These are phyloP conservation scores for Phalacrocorax aristotelis DNA, from an alignment of 2,113 vertebrate species.

Conservation along the genomic window DNA sequence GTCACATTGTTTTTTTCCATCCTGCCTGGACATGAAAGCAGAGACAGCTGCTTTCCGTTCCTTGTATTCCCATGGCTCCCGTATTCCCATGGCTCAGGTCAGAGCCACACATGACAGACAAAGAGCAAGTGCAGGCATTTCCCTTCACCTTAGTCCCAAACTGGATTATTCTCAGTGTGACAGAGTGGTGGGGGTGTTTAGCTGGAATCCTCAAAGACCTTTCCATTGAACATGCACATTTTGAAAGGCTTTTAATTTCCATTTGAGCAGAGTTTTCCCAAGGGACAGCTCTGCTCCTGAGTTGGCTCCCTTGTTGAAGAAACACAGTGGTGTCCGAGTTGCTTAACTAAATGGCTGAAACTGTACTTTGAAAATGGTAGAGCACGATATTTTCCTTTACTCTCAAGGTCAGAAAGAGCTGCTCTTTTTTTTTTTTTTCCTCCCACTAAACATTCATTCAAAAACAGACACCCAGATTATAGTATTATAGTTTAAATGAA, in stretches of 20 bases:
- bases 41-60: background rate
- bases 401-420: background rate
- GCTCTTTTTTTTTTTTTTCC: background rate
- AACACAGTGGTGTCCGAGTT: rapidly evolving
- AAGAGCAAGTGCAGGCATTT: background rate
- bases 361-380: background rate
- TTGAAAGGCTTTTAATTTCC: background rate
- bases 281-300: background rate
- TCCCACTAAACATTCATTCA: background rate
- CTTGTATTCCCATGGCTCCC: background rate
- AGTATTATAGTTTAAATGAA: background rate
- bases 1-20: background rate
- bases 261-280: background rate
- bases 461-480: background rate
- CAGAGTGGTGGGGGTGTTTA: background rate
- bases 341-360: background rate
- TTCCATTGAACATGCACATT: background rate
- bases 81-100: background rate
- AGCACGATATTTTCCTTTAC: background rate
- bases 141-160: background rate
- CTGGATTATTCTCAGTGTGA: background rate
- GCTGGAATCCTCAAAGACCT: background rate
- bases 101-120: background rate
- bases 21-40: background rate
- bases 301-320: background rate